Evolutionary conservation across 2,113 vertebrate species (phyloP), one percentile per base, ranked within the genome.

Genomic region (Petroica traversi): DNA sequence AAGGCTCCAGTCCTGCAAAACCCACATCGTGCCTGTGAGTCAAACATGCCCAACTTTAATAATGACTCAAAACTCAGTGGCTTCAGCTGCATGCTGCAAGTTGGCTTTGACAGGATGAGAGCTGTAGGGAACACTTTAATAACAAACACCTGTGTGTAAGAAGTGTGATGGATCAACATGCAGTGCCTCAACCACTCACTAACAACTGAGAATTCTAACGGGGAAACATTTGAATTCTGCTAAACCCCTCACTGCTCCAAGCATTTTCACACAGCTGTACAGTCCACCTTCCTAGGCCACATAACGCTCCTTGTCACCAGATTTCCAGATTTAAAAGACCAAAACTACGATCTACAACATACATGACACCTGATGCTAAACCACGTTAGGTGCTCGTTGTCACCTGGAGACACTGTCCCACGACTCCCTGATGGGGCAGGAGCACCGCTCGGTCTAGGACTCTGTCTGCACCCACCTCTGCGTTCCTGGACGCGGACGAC

Each of bases 401-500:
- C 64, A 12, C 75, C 3, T 0, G 8, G 23, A 22, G 14, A 23
- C 48, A 25, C 13, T 20, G 2, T 1, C 18, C 33, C 13, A 38
- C 13, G 11, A 8, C 8, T 5, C 4, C 0, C 24, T 1, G 29
- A 8, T 0, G 34, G 86, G 61, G 66, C 78, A 1, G 19, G 40
- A 12, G 31, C 40, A 1, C 29, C 2, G 0, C 58, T 36, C 10
- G 3, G 7, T 15, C 31, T 19, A 19, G 19, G 45, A 23, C 72
- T 58, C 6, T 10, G 6, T 24, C 72, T 4, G 23, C 78, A 81
- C 82, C 15, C 92, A 99, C 99, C 98, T 98, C 96, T 83, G 68
- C 98, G 98, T 78, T 99, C 98, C 91, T 97, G 98, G 67, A 99
- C 98, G 96, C 98, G 98, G 79, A 99, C 96, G 14, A 96, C 92